A percentile compares a stretch with the other conserved stretches of the same genome.
Evolutionary conservation across 2,888 invertebrate genomes (phyloP).

Genomic region (Crocallis elinguaria): DNA sequence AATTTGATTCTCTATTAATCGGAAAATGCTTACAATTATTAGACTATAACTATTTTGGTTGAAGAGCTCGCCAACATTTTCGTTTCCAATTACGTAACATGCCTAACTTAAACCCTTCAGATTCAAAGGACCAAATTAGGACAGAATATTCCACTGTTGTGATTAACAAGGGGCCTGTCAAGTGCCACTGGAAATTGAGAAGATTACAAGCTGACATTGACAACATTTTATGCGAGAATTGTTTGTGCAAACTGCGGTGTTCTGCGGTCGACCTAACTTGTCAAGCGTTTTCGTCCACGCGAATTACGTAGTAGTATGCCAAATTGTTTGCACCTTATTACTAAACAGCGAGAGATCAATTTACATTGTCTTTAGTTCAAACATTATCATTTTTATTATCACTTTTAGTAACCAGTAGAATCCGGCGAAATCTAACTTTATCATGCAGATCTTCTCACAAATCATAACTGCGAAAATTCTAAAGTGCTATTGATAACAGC

Average conservation of each 20-base stretch:
- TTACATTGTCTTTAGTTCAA: too few relatives aligned
- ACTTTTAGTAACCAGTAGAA: neutral
- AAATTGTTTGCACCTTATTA: neutral
- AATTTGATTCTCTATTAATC: too few relatives aligned
- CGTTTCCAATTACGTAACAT: neutral
- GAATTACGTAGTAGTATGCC: neutral
- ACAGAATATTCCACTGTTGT: slow-evolving; percentile 2
- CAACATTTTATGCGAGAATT: neutral
- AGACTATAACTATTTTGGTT: too few relatives aligned
- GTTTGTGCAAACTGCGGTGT: neutral
- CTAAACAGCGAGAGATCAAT: neutral
- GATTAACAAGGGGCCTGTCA: slow-evolving; percentile 1
- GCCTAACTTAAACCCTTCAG: neutral
- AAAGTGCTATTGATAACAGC: neutral
- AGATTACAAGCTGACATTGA: neutral
- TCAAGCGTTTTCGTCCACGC: neutral
- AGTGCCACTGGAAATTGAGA: neutral
- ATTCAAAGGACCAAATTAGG: too few relatives aligned
- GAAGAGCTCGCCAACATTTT: too few relatives aligned
- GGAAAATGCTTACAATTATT: too few relatives aligned
- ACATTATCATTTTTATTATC: neutral
- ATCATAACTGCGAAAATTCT: neutral
- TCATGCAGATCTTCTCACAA: neutral
- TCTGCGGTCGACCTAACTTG: neutral
- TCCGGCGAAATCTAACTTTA: neutral